Conservation (phyloP, 2,113 vertebrate genomes). For the Mastomys coucha region DNA sequence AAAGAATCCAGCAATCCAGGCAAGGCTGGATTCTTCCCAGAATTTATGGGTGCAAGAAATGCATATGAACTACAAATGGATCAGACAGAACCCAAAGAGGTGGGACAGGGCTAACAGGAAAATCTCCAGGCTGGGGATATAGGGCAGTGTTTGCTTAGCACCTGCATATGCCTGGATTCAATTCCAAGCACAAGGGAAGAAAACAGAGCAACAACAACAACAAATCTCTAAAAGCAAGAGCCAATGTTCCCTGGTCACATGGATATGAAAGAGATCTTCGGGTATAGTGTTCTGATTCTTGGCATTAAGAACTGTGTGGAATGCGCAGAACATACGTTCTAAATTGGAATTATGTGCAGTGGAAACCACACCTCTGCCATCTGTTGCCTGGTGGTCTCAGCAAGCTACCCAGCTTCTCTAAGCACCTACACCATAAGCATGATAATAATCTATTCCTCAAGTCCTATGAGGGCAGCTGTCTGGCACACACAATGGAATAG, state of each 20-base stretch:
- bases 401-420: slow-evolving; percentile 15
- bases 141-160: not conserved
- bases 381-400: not conserved
- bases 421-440: not conserved
- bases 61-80: not conserved
- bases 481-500: not conserved
- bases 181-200: not conserved
- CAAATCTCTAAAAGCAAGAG: not conserved
- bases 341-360: not conserved
- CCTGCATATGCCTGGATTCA: not conserved
- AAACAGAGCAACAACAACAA: not conserved
- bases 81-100: no score
- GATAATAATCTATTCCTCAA: not conserved
- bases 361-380: not conserved
- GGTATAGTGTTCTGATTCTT: not conserved
- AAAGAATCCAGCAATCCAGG: not conserved
- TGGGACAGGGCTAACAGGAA: not conserved
- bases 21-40: not conserved
- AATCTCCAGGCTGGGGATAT: not conserved
- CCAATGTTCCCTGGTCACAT: not conserved
- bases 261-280: not conserved
- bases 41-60: not conserved
- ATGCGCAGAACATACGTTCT: not conserved
- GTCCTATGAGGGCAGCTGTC: not conserved
- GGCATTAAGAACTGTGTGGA: not conserved